Conservation (phyloP, 2,113 vertebrate genomes). For the Ceuthmochares aereus region DNA sequence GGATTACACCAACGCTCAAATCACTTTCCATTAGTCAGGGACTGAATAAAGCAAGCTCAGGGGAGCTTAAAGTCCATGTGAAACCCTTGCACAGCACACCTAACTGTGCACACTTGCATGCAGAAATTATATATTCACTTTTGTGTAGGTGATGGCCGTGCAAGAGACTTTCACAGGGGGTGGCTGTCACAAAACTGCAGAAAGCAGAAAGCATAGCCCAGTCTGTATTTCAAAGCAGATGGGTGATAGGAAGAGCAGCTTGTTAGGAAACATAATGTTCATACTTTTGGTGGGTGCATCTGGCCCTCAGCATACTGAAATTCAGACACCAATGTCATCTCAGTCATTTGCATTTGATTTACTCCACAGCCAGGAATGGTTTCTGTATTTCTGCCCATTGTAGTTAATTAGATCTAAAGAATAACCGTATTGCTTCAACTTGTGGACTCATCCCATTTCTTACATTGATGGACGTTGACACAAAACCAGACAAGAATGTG, state of each 20-base stretch:
- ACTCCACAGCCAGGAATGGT: neutral
- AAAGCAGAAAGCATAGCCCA: neutral
- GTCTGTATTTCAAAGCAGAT: neutral
- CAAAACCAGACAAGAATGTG: constrained; percentile 10
- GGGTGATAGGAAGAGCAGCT: neutral
- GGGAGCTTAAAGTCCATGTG: neutral
- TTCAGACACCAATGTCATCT: neutral
- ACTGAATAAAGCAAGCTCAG: neutral
- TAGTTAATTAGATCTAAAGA: neutral
- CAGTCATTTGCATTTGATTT: constrained; percentile 26
- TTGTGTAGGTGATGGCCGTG: neutral
- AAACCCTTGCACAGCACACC: neutral
- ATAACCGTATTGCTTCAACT: neutral
- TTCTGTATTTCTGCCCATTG: constrained; percentile 3
- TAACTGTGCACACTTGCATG: neutral
- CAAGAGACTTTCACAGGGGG: neutral
- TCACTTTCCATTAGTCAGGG: neutral
- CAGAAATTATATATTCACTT: neutral
- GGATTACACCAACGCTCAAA: neutral
- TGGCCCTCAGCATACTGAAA: neutral
- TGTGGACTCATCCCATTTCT: neutral
- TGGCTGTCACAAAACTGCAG: fast-evolving
- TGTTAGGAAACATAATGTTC: neutral
- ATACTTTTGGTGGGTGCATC: neutral
- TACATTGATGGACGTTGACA: neutral